Evolutionary conservation across 2,113 vertebrate genomes (phyloP).

Genomic region (Trogon melanurus): DNA sequence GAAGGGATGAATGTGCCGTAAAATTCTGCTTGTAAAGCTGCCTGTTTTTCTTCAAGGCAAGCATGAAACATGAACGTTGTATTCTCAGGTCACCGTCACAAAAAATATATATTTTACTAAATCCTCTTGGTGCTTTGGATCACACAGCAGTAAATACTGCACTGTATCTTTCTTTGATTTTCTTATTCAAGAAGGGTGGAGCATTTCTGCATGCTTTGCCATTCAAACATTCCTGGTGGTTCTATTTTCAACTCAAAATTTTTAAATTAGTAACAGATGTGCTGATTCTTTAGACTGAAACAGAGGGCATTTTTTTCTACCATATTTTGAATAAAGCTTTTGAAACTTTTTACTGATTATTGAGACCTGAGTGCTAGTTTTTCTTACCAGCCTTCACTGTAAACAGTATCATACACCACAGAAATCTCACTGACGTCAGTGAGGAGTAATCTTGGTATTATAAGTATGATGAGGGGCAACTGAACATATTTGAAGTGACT

Average conservation of each 20-base stretch:
- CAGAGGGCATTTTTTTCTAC: background rate
- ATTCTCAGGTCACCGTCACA: slow-evolving; percentile 15
- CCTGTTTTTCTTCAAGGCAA: slow-evolving; percentile 9
- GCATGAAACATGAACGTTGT: background rate
- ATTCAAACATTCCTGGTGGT: slow-evolving; percentile 67
- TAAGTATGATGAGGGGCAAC: background rate
- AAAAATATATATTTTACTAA: slow-evolving; percentile 25
- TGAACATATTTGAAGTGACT: background rate
- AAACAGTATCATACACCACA: background rate
- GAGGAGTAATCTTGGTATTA: background rate
- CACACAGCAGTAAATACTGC: slow-evolving; percentile 31
- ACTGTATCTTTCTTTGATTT: slow-evolving; percentile 47
- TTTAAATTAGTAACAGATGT: slow-evolving; percentile 75
- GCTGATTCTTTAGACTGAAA: slow-evolving; percentile 4
- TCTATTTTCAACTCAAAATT: slow-evolving; percentile 68
- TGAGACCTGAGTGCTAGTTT: background rate
- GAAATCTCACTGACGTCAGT: background rate
- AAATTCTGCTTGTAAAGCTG: slow-evolving; percentile 11
- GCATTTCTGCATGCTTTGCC: slow-evolving; percentile 41
- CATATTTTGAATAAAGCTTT: background rate
- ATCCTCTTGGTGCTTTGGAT: slow-evolving; percentile 11
- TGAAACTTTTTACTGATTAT: background rate
- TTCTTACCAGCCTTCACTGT: background rate
- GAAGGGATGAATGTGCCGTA: background rate
- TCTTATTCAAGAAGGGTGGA: slow-evolving; percentile 61